Evolutionary conservation across 2,888 invertebrate genomes (phyloP), one percentile per base, ranked within the genome.

Genomic region (Drosophila fulvimacula): DNA sequence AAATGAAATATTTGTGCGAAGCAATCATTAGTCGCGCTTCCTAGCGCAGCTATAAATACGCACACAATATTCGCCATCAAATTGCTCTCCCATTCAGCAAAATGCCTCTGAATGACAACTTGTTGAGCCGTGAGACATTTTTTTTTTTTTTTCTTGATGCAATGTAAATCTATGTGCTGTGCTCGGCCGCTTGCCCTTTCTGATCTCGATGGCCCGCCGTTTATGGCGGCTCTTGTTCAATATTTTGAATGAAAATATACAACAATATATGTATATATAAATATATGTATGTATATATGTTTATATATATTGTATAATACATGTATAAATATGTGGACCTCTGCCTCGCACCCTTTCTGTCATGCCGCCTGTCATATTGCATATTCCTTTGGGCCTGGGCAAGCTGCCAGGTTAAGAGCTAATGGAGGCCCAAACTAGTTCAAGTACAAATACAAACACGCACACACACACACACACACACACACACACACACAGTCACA

Each of bases 371-470:
- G 68, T 71, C 79, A 79, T 79, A 79, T 66, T 72, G 76, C 72
- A 75, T 79, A 69, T 76, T 74, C 79, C 76, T 61, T 65, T 75
- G 75, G 77, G 77, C 56, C 64, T 79, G 73, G 86, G 84, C 87
- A 86, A 66, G 11, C 32, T 75, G 80, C 82, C 77, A 87, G 67
- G 55, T 49, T 65, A 46, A 68, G 53, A 63, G 67, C 69, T 64
- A 79, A 81, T 82, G 86, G 83, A 76, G 75, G 70, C 65, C 79
- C 64, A 73, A 86, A 86, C 79, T 86, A 70, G 81, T 80, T 77
- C 81, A 80, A 80, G 79, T 75, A 80, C 79, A 79, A 76, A 75
- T 68, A 67, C 41, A 67, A 52, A 69, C 51, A 49, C 48, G 51
- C 21, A 21, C 30, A 15, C 41, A 24, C 44, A 51, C 36, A 38